Conservation (phyloP, 35 echinoderm and acorn worm species). For the Acanthaster planci region DNA sequence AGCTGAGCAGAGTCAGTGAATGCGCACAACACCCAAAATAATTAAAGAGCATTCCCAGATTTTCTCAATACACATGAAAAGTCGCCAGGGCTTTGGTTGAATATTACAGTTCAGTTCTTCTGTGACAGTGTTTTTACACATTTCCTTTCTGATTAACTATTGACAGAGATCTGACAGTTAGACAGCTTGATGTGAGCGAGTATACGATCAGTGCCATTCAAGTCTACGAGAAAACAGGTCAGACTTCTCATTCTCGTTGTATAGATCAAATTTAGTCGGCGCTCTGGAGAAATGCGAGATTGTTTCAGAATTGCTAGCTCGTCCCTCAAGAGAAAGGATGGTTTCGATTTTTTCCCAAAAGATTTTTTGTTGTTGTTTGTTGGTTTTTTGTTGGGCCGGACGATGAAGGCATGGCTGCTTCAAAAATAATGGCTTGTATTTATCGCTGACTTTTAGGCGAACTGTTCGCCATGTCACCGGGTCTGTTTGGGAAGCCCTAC, state of each 20-base stretch:
- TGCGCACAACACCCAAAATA: too few species aligned
- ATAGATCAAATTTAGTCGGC: not conserved
- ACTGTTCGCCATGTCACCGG: conserved; percentile 79
- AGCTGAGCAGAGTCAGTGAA: too few species aligned
- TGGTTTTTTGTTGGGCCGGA: too few species aligned
- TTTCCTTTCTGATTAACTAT: not conserved
- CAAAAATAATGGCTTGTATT: too few species aligned
- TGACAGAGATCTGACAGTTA: conserved; percentile 56
- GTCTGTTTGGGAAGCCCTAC: conserved; percentile 56
- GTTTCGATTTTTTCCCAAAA: not conserved
- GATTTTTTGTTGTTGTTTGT: not conserved
- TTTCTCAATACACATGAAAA: too few species aligned
- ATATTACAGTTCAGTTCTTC: too few species aligned
- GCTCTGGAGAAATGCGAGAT: too few species aligned
- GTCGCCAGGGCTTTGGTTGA: too few species aligned
- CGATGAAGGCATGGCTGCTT: too few species aligned
- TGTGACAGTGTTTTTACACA: not conserved
- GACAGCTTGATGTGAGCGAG: conserved; percentile 66
- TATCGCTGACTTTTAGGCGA: conserved; percentile 33
- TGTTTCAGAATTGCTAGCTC: too few species aligned
- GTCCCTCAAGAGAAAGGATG: too few species aligned
- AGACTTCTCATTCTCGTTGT: not conserved
- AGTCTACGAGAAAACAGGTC: conserved; percentile 93
- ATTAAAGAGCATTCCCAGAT: too few species aligned
- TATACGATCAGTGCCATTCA: conserved; percentile 72